Evolutionary conservation across 2,888 invertebrate genomes (phyloP).

Genomic region (Drosophila conformis): DNA sequence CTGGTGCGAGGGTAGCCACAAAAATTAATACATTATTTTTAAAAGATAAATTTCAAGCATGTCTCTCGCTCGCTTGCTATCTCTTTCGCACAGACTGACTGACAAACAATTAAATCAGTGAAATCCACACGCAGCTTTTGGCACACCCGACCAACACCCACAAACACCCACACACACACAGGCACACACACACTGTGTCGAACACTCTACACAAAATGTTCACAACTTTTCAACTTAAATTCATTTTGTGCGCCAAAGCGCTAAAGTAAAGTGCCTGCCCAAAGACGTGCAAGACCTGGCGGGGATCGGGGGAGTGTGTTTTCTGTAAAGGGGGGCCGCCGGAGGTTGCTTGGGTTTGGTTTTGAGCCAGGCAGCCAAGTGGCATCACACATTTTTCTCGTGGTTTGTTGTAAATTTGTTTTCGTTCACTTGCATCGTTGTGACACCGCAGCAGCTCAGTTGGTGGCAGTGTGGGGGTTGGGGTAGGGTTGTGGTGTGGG

Average conservation of each 20-base stretch:
- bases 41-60: constrained; percentile 74
- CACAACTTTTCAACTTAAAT: constrained; percentile 80
- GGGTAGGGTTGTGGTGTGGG: too few relatives aligned
- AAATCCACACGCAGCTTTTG: constrained; percentile 76
- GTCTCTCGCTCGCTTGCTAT: constrained; percentile 8
- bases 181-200: constrained; percentile 49
- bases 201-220: constrained; percentile 65
- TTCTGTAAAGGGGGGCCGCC: neutral
- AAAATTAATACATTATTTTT: constrained; percentile 79
- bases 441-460: constrained; percentile 63
- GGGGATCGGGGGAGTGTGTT: neutral
- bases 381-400: constrained; percentile 75
- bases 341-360: constrained; percentile 19
- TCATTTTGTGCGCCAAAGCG: constrained; percentile 69
- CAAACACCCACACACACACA: constrained; percentile 2
- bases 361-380: constrained; percentile 56
- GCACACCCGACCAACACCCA: constrained; percentile 16
- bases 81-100: constrained; percentile 20
- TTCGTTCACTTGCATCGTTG: constrained; percentile 77
- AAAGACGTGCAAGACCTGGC: constrained; percentile 2
- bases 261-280: constrained; percentile 54
- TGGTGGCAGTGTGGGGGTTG: constrained; percentile 1
- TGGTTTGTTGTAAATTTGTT: constrained; percentile 80
- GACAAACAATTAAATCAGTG: constrained; percentile 77
- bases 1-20: constrained; percentile 62